Percentiles rank a stretch among this genome's conserved stretches.
Evolutionary conservation across 2,113 vertebrate genomes (phyloP).

Genomic region (Argyrosomus japonicus): DNA sequence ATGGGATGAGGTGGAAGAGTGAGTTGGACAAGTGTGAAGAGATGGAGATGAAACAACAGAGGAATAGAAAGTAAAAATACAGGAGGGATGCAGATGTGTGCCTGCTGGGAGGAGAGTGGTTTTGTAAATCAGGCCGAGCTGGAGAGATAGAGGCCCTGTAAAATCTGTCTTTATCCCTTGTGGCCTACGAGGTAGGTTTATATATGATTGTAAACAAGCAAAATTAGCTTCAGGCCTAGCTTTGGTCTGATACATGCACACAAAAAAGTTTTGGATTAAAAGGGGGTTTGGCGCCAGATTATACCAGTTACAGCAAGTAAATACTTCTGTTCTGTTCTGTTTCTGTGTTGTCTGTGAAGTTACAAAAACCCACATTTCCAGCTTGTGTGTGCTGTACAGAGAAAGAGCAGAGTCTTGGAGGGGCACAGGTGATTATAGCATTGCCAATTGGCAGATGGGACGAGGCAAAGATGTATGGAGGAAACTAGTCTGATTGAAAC

Average conservation of each 20-base stretch:
- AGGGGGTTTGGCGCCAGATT: conserved; percentile 1
- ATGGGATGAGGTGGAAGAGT: background rate
- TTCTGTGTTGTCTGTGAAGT: background rate
- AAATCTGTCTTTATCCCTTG: conserved; percentile 37
- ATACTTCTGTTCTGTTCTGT: background rate
- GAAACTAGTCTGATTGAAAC: conserved; percentile 50
- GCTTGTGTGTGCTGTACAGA: conserved; percentile 3
- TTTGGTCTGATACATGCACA: conserved; percentile 12
- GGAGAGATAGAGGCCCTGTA: conserved; percentile 22
- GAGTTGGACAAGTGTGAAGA: conserved; percentile 10
- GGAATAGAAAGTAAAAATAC: conserved; percentile 6
- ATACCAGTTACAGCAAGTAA: background rate
- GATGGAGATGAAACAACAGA: conserved; percentile 28
- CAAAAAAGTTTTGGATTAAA: background rate
- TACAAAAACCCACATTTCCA: conserved; percentile 6
- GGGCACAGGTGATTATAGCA: conserved; percentile 32
- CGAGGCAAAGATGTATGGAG: conserved; percentile 27
- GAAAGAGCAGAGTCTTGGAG: background rate
- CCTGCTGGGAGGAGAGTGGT: background rate
- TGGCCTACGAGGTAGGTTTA: conserved; percentile 10
- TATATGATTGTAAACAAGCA: conserved; percentile 45
- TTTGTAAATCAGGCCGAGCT: conserved; percentile 21
- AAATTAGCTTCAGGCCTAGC: conserved; percentile 17
- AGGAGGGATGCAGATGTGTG: conserved; percentile 22
- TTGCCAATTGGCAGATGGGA: conserved; percentile 43